Evolutionary conservation across 1,140 invertebrate species (phyloP).

Genomic region (Bombus soroeensis): DNA sequence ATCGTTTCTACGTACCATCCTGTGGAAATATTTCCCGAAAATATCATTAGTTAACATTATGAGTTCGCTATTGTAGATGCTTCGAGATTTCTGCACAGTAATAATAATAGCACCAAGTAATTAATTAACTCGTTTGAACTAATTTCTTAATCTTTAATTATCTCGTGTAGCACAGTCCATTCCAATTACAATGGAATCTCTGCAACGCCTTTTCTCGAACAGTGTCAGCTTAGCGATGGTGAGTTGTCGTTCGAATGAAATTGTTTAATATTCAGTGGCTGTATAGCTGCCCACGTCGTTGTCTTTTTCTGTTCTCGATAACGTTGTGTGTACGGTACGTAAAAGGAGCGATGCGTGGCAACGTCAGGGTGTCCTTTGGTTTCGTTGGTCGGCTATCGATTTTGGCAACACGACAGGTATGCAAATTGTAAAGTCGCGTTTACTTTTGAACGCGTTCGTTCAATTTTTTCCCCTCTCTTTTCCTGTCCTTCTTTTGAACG

Average conservation of each 20-base stretch:
- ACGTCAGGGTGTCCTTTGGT: constrained; percentile 27
- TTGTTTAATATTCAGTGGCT: constrained; percentile 60
- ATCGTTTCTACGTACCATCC: too few relatives aligned
- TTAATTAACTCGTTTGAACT: not conserved
- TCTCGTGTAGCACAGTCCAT: too few relatives aligned
- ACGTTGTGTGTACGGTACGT: constrained; percentile 40
- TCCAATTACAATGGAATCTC: not conserved
- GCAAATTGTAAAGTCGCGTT: constrained; percentile 45
- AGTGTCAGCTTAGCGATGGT: not conserved
- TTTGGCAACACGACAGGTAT: constrained; percentile 42
- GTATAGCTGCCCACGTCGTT: constrained; percentile 14
- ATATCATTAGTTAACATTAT: not conserved
- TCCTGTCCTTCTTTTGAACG: not conserved
- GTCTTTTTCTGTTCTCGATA: constrained; percentile 16
- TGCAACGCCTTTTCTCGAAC: constrained; percentile 9
- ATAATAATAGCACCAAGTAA: too few relatives aligned
- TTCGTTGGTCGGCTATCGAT: constrained; percentile 34
- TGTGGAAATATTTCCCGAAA: too few relatives aligned
- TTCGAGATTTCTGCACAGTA: too few relatives aligned
- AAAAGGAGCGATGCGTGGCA: constrained; percentile 49
- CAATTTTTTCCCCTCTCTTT: not conserved
- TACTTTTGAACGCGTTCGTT: constrained; percentile 15
- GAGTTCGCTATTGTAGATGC: not conserved
- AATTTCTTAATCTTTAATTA: not conserved
- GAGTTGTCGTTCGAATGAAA: constrained; percentile 24